Conservation (phyloP, 2,888 invertebrate species). For the Pegoplata infirma region DNA sequence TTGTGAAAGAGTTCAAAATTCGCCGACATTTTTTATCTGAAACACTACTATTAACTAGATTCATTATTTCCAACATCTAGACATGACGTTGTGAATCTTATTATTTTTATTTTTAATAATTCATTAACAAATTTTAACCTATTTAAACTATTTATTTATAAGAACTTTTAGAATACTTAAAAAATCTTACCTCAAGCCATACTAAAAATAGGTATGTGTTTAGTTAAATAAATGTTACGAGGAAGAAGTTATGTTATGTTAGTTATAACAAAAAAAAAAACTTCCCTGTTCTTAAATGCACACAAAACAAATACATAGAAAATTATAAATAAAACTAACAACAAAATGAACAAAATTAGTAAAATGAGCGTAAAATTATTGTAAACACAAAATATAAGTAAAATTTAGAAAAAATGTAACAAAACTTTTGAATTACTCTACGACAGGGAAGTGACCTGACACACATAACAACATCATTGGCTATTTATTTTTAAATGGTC, state of each 20-base stretch:
- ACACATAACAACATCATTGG: background rate
- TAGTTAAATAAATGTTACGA: conserved; percentile 20
- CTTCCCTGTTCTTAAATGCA: background rate
- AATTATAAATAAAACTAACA: conserved; percentile 3
- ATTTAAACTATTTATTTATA: background rate
- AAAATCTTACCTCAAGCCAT: conserved; percentile 30
- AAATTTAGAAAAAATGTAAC: conserved; percentile 20
- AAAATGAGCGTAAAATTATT: conserved; percentile 53
- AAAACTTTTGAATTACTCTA: conserved; percentile 20
- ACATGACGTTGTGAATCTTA: too few relatives aligned
- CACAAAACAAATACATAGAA: background rate
- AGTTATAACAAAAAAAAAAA: conserved; percentile 27
- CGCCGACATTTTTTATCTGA: too few relatives aligned
- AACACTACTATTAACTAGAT: too few relatives aligned
- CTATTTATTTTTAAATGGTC: too few relatives aligned
- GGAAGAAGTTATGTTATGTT: too few relatives aligned
- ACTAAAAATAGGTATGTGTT: conserved; percentile 37
- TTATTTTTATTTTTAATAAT: background rate
- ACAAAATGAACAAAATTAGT: conserved; percentile 49
- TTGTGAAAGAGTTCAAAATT: too few relatives aligned
- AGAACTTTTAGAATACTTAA: conserved; percentile 19
- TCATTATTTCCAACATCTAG: too few relatives aligned
- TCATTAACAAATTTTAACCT: background rate
- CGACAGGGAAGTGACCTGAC: background rate
- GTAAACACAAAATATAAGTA: conserved; percentile 12